Percentiles rank a stretch among this genome's conserved stretches.
Conservation (phyloP, 2,797 vertebrate genomes). For the Characodon lateralis region DNA sequence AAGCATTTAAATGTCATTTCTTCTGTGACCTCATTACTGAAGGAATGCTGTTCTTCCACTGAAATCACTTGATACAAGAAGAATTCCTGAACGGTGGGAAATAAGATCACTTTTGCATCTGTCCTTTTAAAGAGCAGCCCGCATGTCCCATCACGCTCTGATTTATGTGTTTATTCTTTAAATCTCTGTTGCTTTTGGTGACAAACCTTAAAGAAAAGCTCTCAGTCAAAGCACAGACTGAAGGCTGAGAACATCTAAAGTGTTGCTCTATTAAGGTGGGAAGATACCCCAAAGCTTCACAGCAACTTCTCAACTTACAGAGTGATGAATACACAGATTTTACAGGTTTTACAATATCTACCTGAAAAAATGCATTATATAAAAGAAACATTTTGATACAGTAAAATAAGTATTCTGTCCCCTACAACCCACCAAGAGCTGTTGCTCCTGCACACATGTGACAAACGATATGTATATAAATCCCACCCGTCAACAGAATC, state of each 20-base stretch:
- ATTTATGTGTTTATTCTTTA: conserved; percentile 24
- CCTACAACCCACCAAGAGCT: not conserved
- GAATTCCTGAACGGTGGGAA: conserved; percentile 9
- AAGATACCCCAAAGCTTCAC: conserved; percentile 4
- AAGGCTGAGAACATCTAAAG: conserved; percentile 22
- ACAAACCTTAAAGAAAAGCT: conserved; percentile 43
- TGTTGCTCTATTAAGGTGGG: conserved; percentile 3
- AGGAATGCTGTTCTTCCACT: conserved; percentile 28
- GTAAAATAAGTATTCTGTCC: not conserved
- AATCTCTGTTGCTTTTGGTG: conserved; percentile 30
- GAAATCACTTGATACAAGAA: not conserved
- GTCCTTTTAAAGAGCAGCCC: conserved; percentile 2
- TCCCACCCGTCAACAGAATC: not conserved
- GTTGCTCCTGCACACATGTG: not conserved
- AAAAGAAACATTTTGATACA: not conserved
- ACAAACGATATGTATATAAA: not conserved
- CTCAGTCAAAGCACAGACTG: conserved; percentile 14
- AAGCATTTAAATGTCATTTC: not conserved
- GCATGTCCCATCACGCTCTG: conserved; percentile 13
- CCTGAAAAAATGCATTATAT: not conserved
- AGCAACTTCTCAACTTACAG: not conserved
- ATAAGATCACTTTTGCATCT: not conserved
- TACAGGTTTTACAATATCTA: not conserved
- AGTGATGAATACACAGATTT: not conserved
- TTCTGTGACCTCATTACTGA: not conserved